Percentiles rank a stretch among this genome's conserved stretches.
Conservation (phyloP, 2,797 vertebrate species). For the Adelosebastes latens region DNA sequence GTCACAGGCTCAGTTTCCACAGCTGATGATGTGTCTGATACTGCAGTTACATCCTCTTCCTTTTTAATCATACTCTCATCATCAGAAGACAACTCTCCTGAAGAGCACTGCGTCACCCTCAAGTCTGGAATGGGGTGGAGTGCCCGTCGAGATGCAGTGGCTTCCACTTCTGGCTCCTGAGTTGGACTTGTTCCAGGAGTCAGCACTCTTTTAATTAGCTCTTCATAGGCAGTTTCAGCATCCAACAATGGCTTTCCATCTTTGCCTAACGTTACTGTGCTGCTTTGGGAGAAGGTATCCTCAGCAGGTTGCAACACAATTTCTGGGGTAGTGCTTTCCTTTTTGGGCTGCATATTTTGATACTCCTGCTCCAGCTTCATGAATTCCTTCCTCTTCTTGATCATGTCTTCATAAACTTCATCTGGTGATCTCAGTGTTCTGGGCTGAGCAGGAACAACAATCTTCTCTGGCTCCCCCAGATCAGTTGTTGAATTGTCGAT, state of each 20-base stretch:
- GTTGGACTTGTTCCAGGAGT: slow-evolving; percentile 92
- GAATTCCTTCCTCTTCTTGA: slow-evolving; percentile 89
- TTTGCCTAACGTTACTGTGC: slow-evolving; percentile 78
- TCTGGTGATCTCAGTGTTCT: slow-evolving; percentile 88
- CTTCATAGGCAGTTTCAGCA: slow-evolving; percentile 93
- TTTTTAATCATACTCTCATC: slow-evolving; percentile 89
- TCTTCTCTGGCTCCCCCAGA: slow-evolving; percentile 82
- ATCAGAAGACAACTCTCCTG: slow-evolving; percentile 92
- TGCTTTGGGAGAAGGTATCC: slow-evolving; percentile 82
- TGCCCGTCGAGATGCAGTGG: slow-evolving; percentile 78
- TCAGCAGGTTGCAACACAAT: slow-evolving; percentile 89
- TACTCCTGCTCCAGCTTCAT: slow-evolving; percentile 89
- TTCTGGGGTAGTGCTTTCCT: slow-evolving; percentile 84
- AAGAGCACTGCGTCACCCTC: slow-evolving; percentile 97
- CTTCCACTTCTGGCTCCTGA: slow-evolving; percentile 76
- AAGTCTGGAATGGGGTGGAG: slow-evolving; percentile 95
- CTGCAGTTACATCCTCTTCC: slow-evolving; percentile 59
- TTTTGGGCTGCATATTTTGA: slow-evolving; percentile 83
- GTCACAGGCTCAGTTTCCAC: slow-evolving; percentile 47
- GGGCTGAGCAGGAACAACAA: slow-evolving; percentile 84
- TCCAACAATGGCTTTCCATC: slow-evolving; percentile 92
- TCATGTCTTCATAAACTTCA: slow-evolving; percentile 91
- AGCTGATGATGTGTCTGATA: slow-evolving; percentile 42
- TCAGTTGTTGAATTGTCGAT: slow-evolving; percentile 87
- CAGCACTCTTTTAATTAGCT: slow-evolving; percentile 91